phyloP scores from a whole-genome alignment of 1,140 invertebrate species.

The Dendroctonus ponderosae region DNA sequence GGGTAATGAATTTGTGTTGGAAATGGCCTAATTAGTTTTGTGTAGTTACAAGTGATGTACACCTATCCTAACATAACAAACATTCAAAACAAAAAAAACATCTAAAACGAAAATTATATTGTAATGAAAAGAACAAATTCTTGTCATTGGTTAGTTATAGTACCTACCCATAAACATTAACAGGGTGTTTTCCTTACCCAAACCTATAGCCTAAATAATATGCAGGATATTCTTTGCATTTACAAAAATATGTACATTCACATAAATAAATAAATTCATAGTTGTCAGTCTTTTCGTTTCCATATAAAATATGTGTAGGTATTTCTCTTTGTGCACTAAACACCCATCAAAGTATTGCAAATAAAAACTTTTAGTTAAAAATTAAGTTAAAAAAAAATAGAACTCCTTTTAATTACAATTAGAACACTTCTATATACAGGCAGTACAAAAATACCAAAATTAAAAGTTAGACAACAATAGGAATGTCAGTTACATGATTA shows the following conservation, averaged over 20 bases:
- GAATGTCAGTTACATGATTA: constrained; percentile 19
- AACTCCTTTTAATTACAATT: constrained; percentile 6
- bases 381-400: constrained; percentile 7
- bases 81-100: constrained; percentile 12
- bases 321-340: constrained; percentile 17
- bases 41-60: background rate
- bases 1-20: constrained; percentile 15
- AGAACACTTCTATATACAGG: background rate
- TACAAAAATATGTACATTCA: constrained; percentile 22
- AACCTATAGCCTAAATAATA: constrained; percentile 35
- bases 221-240: constrained; percentile 30
- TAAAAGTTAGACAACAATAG: constrained; percentile 25
- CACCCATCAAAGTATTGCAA: constrained; percentile 9
- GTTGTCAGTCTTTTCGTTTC: constrained; percentile 36
- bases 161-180: constrained; percentile 31
- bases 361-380: too few relatives aligned
- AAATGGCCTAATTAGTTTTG: constrained; percentile 1
- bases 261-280: constrained; percentile 34
- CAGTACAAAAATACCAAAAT: constrained; percentile 4
- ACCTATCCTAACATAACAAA: constrained; percentile 17
- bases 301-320: constrained; percentile 33
- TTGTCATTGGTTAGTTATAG: constrained; percentile 13
- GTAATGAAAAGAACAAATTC: constrained; percentile 13
- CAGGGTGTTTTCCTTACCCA: constrained; percentile 35
- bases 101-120: background rate